phyloP scores from a whole-genome alignment of 1,140 invertebrate species.

The Sarcophaga bullata region DNA sequence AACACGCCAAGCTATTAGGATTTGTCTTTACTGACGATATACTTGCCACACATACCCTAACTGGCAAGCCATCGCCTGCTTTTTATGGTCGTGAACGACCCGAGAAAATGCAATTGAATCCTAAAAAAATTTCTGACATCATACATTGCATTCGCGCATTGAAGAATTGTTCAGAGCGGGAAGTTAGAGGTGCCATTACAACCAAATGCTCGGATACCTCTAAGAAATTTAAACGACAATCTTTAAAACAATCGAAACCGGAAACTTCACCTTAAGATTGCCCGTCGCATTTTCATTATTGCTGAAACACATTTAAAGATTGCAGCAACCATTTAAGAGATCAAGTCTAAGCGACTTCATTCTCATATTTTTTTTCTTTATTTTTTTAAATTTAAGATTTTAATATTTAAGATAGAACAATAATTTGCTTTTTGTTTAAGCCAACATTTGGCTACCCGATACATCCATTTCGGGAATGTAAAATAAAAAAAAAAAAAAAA shows the following conservation, averaged over 20 bases:
- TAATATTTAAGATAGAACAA: too few relatives aligned
- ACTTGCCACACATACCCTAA: slow-evolving; percentile 65
- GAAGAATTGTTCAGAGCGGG: slow-evolving; percentile 56
- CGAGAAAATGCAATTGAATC: slow-evolving; percentile 58
- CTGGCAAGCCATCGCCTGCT: slow-evolving; percentile 61
- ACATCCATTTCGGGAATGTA: too few relatives aligned
- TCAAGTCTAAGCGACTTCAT: too few relatives aligned
- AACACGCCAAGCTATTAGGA: slow-evolving; percentile 53
- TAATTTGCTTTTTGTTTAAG: too few relatives aligned
- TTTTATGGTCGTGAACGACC: slow-evolving; percentile 59
- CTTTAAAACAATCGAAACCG: not conserved
- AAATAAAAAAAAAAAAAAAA: too few relatives aligned
- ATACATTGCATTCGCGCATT: slow-evolving; percentile 55
- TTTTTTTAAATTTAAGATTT: too few relatives aligned
- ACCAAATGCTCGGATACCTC: slow-evolving; percentile 68
- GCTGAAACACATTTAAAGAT: too few relatives aligned
- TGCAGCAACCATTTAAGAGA: too few relatives aligned
- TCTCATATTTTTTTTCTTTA: too few relatives aligned
- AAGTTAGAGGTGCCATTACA: slow-evolving; percentile 66
- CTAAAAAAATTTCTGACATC: slow-evolving; percentile 61
- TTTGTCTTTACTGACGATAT: slow-evolving; percentile 59
- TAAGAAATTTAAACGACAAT: slow-evolving; percentile 67
- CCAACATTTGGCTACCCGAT: too few relatives aligned
- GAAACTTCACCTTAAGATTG: too few relatives aligned
- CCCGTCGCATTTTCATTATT: too few relatives aligned